A percentile compares a stretch with the other conserved stretches of the same genome.
Evolutionary conservation across 2,113 vertebrate species (phyloP).

Genomic region (Bubo scandiacus): DNA sequence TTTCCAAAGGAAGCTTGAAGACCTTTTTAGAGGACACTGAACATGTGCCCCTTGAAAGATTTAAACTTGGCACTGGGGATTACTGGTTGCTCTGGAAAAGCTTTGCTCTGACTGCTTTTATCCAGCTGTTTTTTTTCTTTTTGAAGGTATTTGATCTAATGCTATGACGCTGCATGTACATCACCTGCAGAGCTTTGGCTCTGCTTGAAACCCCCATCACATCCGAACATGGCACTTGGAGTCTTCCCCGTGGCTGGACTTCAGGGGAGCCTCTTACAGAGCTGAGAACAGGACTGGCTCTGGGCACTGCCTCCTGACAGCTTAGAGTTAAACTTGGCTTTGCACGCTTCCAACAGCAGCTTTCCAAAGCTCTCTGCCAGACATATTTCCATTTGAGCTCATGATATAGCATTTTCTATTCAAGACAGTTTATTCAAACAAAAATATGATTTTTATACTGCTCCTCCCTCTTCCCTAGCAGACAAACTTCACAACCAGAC

Average conservation of each 20-base stretch:
- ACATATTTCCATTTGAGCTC: conserved; percentile 41
- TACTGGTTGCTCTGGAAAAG: not conserved
- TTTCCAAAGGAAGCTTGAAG: not conserved
- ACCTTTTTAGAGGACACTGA: not conserved
- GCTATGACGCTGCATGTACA: not conserved
- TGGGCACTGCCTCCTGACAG: not conserved
- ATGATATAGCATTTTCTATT: conserved; percentile 35
- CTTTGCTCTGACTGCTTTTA: not conserved
- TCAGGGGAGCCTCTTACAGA: not conserved
- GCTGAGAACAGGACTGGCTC: not conserved
- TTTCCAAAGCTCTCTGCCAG: conserved; percentile 50
- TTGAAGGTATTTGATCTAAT: not conserved
- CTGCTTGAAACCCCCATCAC: not conserved
- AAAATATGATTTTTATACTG: not conserved
- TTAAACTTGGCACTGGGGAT: not conserved
- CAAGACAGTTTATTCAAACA: conserved; percentile 19
- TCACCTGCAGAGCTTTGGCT: not conserved
- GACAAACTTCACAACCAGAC: conserved; percentile 62
- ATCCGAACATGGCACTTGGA: fast-evolving
- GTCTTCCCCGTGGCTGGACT: not conserved
- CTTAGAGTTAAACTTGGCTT: conserved; percentile 23
- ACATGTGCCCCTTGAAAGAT: not conserved
- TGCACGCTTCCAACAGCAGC: not conserved
- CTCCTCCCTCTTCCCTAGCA: conserved; percentile 17
- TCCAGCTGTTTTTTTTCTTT: not conserved